These are phyloP conservation scores for Thalassarche chlororhynchos DNA, from an alignment of 2,113 vertebrate species.

Conservation along the genomic window DNA sequence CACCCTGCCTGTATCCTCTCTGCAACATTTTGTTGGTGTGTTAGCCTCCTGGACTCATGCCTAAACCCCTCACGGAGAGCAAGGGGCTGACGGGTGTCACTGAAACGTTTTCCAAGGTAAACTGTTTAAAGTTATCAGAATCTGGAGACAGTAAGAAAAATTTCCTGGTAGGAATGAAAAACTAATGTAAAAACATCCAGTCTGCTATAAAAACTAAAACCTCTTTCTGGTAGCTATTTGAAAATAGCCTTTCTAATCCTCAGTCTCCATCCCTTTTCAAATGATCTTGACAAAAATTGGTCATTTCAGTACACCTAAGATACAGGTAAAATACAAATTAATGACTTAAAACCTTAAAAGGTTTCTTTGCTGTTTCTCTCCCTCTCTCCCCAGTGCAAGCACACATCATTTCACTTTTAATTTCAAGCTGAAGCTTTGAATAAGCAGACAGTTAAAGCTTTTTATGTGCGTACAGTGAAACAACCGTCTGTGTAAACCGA, in stretches of 20 bases:
- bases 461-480: neutral
- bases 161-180: neutral
- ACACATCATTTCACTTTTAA: neutral
- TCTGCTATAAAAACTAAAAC: neutral
- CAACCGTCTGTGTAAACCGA: neutral
- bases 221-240: neutral
- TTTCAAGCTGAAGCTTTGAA: neutral
- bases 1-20: neutral
- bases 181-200: neutral
- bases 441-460: neutral
- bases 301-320: neutral
- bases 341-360: neutral
- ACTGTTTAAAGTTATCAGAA: neutral
- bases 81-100: neutral
- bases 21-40: neutral
- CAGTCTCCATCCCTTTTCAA: neutral
- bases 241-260: neutral
- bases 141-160: neutral
- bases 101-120: neutral
- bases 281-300: neutral
- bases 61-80: neutral
- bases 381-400: neutral
- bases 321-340: neutral
- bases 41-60: neutral
- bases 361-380: neutral